Evolutionary conservation across 1,140 invertebrate genomes (phyloP).

Genomic region (Meloidogyne chitwoodi): DNA sequence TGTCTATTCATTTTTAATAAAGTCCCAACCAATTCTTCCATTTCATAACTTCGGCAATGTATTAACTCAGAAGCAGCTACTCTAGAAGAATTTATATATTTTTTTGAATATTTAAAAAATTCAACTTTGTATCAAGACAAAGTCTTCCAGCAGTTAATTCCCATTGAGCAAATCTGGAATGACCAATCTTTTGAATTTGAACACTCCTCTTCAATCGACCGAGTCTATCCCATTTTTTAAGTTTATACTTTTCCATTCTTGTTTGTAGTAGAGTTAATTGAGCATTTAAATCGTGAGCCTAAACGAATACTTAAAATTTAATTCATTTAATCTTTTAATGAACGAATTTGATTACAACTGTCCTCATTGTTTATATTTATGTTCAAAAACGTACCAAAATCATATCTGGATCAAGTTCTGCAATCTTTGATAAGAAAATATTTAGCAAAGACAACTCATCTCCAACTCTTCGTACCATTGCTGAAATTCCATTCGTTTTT

Average conservation of each 20-base stretch:
- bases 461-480: conserved; percentile 53
- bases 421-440: conserved; percentile 76
- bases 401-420: conserved; percentile 84
- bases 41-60: conserved; percentile 35
- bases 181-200: conserved; percentile 15
- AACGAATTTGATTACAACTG: no score
- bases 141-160: conserved; percentile 44
- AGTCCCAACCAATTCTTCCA: conserved; percentile 35
- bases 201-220: conserved; percentile 35
- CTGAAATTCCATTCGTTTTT: conserved; percentile 21
- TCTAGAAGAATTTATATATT: conserved; percentile 26
- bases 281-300: conserved; percentile 26
- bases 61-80: conserved; percentile 38
- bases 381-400: conserved; percentile 67
- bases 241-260: conserved; percentile 35
- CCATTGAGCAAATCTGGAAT: conserved; percentile 37
- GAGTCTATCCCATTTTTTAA: conserved; percentile 34
- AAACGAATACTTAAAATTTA: conserved; percentile 13
- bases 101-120: neutral
- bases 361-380: neutral
- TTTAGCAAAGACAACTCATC: conserved; percentile 77
- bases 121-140: conserved; percentile 37
- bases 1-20: conserved; percentile 25
- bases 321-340: neutral
- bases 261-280: conserved; percentile 31